phyloP scores from a whole-genome alignment of 2,113 vertebrate genomes.

The Larimichthys polyactis region DNA sequence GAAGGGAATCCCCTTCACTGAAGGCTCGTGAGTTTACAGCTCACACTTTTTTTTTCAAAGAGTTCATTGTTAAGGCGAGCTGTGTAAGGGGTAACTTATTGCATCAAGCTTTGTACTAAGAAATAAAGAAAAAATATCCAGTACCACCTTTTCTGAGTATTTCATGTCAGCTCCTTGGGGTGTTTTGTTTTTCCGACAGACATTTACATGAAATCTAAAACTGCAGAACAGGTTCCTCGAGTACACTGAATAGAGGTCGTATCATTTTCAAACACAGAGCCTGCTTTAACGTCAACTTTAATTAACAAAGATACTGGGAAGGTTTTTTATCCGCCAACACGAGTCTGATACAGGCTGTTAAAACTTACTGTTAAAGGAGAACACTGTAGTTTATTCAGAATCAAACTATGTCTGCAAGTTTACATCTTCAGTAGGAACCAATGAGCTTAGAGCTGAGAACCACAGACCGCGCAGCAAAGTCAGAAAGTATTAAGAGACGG shows the following conservation, averaged over 20 bases:
- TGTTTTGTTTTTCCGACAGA: neutral
- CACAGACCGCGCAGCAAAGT: neutral
- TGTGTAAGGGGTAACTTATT: slow-evolving; percentile 5
- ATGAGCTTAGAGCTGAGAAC: neutral
- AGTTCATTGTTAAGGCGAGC: neutral
- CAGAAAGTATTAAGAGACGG: neutral
- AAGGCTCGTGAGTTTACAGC: no score
- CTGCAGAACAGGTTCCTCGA: neutral
- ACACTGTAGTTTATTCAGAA: neutral
- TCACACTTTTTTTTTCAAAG: no score
- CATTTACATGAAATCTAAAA: neutral
- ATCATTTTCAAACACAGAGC: neutral
- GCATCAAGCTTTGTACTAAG: slow-evolving; percentile 14
- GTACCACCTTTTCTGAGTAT: neutral
- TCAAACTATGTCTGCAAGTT: neutral
- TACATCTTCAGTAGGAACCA: neutral
- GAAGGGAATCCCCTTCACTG: neutral
- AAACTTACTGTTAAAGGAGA: neutral
- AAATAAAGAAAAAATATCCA: slow-evolving; percentile 28
- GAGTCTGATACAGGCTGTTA: neutral
- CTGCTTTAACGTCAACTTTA: neutral
- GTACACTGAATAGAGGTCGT: neutral
- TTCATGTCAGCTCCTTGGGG: neutral
- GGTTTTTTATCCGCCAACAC: neutral
- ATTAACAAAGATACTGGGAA: neutral